Conservation (phyloP, 2,113 vertebrate genomes). For the Ailurus styani region DNA sequence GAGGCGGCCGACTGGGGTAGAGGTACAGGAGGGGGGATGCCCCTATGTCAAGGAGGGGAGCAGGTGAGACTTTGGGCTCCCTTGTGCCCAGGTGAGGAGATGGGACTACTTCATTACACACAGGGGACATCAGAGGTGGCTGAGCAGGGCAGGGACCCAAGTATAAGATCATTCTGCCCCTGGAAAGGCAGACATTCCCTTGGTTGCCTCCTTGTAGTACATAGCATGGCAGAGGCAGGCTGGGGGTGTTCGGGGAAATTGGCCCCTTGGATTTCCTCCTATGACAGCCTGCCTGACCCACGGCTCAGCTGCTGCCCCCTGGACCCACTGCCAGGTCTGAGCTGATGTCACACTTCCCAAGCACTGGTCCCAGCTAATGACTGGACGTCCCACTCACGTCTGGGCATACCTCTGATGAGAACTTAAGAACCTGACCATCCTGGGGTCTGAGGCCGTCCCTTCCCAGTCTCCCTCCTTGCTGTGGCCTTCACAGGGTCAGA, state of each 20-base stretch:
- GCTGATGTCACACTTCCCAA: background rate
- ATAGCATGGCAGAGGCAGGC: background rate
- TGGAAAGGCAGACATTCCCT: background rate
- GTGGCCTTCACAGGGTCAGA: background rate
- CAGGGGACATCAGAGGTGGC: no score
- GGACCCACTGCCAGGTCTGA: no score
- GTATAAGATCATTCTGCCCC: background rate
- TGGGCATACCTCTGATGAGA: background rate
- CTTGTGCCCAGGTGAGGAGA: background rate
- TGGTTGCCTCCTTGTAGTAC: background rate
- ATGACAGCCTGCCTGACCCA: background rate
- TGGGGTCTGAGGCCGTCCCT: no score
- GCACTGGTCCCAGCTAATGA: background rate
- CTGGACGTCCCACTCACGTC: background rate
- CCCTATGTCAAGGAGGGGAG: no score
- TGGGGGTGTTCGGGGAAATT: background rate
- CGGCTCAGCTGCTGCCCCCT: background rate
- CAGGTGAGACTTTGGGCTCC: background rate
- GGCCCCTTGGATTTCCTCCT: background rate
- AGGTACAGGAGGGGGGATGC: background rate
- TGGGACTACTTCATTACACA: background rate
- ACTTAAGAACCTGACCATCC: background rate
- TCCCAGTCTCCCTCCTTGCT: no score
- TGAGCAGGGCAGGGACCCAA: background rate
- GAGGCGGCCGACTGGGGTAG: no score